Evolutionary conservation across 2,888 invertebrate genomes (phyloP).

Genomic region (Craniophora ligustri): DNA sequence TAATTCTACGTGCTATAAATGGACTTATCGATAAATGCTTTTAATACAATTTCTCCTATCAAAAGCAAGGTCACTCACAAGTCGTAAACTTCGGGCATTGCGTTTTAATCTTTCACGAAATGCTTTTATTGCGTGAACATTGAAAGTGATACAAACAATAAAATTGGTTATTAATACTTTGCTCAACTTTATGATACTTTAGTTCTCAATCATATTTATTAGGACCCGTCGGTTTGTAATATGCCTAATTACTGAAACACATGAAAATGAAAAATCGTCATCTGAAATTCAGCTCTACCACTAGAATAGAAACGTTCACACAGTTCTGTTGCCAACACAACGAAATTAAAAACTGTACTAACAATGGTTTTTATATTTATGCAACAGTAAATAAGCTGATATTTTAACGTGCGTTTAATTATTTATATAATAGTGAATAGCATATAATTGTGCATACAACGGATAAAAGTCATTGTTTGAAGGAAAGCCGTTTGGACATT

Average conservation of each 20-base stretch:
- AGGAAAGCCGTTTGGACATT: constrained; percentile 43
- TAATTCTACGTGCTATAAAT: constrained; percentile 6
- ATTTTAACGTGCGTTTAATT: constrained; percentile 53
- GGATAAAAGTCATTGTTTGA: constrained; percentile 46
- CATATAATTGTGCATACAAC: constrained; percentile 43
- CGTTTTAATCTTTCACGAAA: constrained; percentile 37
- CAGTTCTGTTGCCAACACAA: constrained; percentile 32
- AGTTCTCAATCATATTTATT: constrained; percentile 1
- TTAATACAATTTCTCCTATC: constrained; percentile 36
- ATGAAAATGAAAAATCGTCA: constrained; percentile 4
- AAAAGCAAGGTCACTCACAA: constrained; percentile 33
- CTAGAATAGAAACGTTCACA: constrained; percentile 26
- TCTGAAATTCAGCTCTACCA: not conserved
- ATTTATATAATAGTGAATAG: constrained; percentile 50
- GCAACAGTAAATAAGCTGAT: constrained; percentile 55
- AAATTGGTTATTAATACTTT: constrained; percentile 12
- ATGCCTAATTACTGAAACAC: too few species aligned
- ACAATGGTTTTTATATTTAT: constrained; percentile 52
- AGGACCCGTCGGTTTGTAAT: too few species aligned
- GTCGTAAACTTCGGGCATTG: constrained; percentile 32
- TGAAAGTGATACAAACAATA: constrained; percentile 23
- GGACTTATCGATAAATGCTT: constrained; percentile 22
- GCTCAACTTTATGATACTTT: not conserved
- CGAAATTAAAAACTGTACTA: constrained; percentile 49
- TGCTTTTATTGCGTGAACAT: constrained; percentile 27